A percentile compares a stretch with the other conserved stretches of the same genome.
These are phyloP conservation scores for Hofmannophila pseudospretella DNA, from an alignment of 2,888 invertebrate genomes.

Conservation along the genomic window DNA sequence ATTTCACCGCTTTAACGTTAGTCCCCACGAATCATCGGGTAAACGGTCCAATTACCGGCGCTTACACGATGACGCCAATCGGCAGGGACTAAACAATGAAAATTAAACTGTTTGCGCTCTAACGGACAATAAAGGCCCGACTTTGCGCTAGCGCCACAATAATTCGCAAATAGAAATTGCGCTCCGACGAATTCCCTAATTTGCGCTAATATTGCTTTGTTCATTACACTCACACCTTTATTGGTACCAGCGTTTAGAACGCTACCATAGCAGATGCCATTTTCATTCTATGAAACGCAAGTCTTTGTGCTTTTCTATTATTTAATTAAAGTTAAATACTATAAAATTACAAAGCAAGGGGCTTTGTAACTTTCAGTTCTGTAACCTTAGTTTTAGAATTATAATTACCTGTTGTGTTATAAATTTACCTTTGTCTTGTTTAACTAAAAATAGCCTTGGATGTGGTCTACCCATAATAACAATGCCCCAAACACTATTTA, in stretches of 20 bases:
- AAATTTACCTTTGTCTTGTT: no score
- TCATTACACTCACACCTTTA: slow-evolving; percentile 41
- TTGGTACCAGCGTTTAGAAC: slow-evolving; percentile 33
- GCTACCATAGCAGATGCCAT: slow-evolving; percentile 37
- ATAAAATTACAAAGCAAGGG: no score
- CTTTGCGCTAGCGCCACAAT: slow-evolving; percentile 33
- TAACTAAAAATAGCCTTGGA: no score
- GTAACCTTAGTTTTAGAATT: no score
- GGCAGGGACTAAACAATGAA: slow-evolving; percentile 61
- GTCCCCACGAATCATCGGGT: slow-evolving; percentile 3
- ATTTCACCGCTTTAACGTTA: neutral
- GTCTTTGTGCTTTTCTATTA: no score
- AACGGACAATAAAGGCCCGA: slow-evolving; percentile 49
- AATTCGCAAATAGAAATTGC: slow-evolving; percentile 48
- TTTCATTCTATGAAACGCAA: neutral
- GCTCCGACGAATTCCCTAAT: slow-evolving; percentile 46
- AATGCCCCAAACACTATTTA: no score
- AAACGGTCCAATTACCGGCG: slow-evolving; percentile 6
- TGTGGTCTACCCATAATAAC: no score
- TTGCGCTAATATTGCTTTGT: slow-evolving; percentile 46
- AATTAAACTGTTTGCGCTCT: slow-evolving; percentile 62
- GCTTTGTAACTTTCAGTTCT: no score
- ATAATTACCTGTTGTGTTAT: no score
- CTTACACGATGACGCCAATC: slow-evolving; percentile 13
- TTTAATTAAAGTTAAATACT: no score